Conservation (phyloP, 2,888 invertebrate genomes). For the Dasypogon diadema region DNA sequence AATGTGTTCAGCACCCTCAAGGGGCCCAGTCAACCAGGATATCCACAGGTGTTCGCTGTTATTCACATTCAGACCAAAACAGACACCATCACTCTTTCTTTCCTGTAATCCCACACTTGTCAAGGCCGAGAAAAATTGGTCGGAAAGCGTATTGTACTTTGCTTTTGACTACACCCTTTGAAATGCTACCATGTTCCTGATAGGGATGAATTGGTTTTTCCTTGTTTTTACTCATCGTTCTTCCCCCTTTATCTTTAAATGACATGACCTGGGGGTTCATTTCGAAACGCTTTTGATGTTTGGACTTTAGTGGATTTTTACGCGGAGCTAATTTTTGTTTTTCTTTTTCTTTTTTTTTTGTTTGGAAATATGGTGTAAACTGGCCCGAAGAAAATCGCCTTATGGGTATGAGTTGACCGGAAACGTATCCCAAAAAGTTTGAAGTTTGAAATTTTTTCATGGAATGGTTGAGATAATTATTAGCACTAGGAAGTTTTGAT, state of each 20-base stretch:
- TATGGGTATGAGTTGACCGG: background rate
- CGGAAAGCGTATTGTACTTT: constrained; percentile 6
- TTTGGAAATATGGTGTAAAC: no score
- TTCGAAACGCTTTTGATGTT: background rate
- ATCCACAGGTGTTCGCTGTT: background rate
- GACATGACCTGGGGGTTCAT: background rate
- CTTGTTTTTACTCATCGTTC: background rate
- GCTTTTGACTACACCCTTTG: constrained; percentile 11
- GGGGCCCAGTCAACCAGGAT: background rate
- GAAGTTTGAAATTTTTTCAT: background rate
- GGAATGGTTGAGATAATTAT: no score
- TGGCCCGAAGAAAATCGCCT: background rate
- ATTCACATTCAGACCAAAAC: background rate
- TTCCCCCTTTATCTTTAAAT: background rate
- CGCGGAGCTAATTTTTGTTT: background rate
- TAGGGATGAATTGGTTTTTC: background rate
- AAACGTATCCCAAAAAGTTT: background rate
- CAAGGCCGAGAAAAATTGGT: background rate
- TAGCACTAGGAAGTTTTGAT: no score
- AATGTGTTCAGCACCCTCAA: background rate
- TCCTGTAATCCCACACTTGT: background rate
- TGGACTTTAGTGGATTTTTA: background rate
- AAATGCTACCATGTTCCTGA: background rate
- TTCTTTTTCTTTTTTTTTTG: no score
- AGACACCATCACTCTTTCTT: background rate